Percentiles rank a stretch among this genome's conserved stretches.
Evolutionary conservation across 2,797 vertebrate species (phyloP).

Genomic region (Selene dorsalis): DNA sequence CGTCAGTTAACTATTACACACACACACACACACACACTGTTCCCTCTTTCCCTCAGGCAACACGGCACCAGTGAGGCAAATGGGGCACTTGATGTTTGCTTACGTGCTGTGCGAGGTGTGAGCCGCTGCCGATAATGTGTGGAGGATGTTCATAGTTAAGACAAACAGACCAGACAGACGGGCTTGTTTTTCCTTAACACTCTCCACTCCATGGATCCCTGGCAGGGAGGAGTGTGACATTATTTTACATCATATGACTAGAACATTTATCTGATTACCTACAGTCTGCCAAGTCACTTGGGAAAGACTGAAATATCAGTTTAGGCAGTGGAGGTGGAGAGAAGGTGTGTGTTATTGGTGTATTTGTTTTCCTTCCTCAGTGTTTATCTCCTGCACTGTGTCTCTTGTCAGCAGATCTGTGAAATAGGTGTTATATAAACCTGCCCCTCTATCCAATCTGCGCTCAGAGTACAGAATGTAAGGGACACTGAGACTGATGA

Average conservation of each 20-base stretch:
- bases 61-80: conserved; percentile 24
- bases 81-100: conserved; percentile 56
- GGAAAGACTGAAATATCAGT: not conserved
- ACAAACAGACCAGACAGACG: conserved; percentile 1
- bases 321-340: conserved; percentile 6
- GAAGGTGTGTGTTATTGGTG: not conserved
- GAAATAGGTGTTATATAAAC: conserved; percentile 22
- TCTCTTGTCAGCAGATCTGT: conserved; percentile 15
- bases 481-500: not conserved
- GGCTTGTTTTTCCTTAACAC: conserved; percentile 14
- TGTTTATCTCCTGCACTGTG: conserved; percentile 10
- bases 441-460: not conserved
- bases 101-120: conserved; percentile 50
- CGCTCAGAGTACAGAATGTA: conserved; percentile 10
- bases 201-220: not conserved
- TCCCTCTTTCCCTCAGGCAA: conserved; percentile 1
- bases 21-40: not conserved
- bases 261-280: not conserved
- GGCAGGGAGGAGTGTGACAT: not conserved
- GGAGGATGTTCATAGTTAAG: conserved; percentile 13
- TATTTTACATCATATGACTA: not conserved
- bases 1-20: conserved; percentile 54
- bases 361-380: conserved; percentile 28
- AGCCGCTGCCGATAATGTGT: conserved; percentile 44
- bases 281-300: not conserved